Evolutionary conservation across 2,797 vertebrate species (phyloP), one percentile per base, ranked within the genome.

Genomic region (Erithacus rubecula): DNA sequence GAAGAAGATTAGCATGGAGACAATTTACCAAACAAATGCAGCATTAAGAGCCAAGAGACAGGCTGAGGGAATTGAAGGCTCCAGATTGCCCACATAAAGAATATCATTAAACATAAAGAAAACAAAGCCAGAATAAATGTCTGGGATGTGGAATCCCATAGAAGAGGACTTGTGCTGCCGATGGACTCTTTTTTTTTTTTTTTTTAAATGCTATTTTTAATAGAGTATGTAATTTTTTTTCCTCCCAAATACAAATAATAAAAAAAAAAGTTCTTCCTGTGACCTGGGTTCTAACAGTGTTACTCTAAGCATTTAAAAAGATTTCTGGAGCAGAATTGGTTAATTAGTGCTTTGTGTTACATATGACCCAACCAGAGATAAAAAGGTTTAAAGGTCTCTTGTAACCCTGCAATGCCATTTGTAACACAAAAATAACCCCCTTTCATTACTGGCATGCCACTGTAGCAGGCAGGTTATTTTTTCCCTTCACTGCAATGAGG

Each of bases 391-490:
- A 98, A 98, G 98, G 98, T 98, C 98, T 98, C 97, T 98, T 98
- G 98, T 98, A 98, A 98, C 97, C 96, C 94, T 97, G 97, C 97
- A 97, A 98, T 98, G 98, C 97, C 97, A 98, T 98, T 98, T 98
- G 97, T 98, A 98, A 98, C 97, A 98, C 97, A 98, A 98, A 98
- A 98, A 98, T 98, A 98, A 97, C 97, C 98, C 98, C 97, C 96
- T 98, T 98, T 98, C 98, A 98, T 98, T 98, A 96, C 96, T 97
- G 95, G 97, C 98, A 95, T 97, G 98, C 98, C 98, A 98, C 97
- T 98, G 98, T 98, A 98, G 98, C 98, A 98, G 97, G 98, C 98
- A 98, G 98, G 98, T 98, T 98, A 98, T 98, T 98, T 97, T 97
- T 98, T 98, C 97, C 95, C 98, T 98, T 97, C 92, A 53, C 97